Base-by-base conservation (phyloP, 2,888 invertebrate genomes). In the Daptonema setosum region DNA sequence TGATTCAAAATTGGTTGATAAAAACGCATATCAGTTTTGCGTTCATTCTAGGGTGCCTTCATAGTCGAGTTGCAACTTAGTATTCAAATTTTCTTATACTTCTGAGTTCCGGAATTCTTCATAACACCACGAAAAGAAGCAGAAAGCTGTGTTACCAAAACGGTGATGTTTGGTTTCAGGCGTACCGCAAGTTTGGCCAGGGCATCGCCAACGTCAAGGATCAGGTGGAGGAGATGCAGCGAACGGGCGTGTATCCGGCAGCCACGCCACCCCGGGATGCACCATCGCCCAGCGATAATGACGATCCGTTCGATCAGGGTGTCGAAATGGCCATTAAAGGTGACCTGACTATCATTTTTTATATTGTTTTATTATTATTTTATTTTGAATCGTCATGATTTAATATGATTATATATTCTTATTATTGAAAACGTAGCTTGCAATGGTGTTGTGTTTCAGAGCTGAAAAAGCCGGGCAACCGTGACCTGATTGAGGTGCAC, bases 221-320 rank as follows among this genome's bases (percentile, higher is more conserved):
- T 2, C 17, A 60, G 26, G 41, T 65, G 52, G 60, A 63, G 51
- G 63, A 61, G 29, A 66, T 64, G 61, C 55, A 61, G 28, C 54
- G 58, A 11, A 65, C 63, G n/a, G 63, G 63, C 5, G 58, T 60
- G 2, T 64, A 64, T 55, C 63, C 64, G 11, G 65, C 62, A 1
- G 56, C 59, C 8, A 60, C 65, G 1, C 67, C 67, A 17, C 66
- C 66, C 5, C 35, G 58, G 14, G 63, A 64, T 54, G 63, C 63
- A 5, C 64, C 63, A 2, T 63, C 64, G 28, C 63, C 64, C 3
- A 41, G 54, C 11, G 56, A 57, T 17, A 54, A 54, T 25, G 62
- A 62, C 28, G 61, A 64, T 41, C 60, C 61, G 22, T 63, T 61
- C 51, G 45, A 52, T 5, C 1, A 29, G 22, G 59, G 59, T 25